Conservation (phyloP, 2,113 vertebrate genomes). For the Antechinus stuartii region DNA sequence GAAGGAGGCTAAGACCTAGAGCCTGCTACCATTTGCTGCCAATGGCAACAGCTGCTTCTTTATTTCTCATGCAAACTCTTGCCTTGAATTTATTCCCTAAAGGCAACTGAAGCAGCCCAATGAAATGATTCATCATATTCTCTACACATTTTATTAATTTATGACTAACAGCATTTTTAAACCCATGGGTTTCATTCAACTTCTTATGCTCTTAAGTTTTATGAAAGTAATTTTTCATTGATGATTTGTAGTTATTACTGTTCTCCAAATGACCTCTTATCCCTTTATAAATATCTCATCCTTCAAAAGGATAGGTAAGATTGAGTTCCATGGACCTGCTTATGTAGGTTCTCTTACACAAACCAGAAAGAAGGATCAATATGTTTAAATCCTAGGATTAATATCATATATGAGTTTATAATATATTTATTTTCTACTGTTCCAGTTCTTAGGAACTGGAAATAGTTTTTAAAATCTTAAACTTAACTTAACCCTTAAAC, state of each 20-base stretch:
- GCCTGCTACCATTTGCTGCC: not conserved
- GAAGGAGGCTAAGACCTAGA: conserved; percentile 17
- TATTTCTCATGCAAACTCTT: not conserved
- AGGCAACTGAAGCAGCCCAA: not conserved
- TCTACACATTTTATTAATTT: conserved; percentile 55
- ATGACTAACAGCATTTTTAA: conserved; percentile 35
- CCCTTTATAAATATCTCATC: conserved; percentile 4
- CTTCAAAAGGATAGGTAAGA: not conserved
- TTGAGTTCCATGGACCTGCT: not conserved
- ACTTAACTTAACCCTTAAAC: not conserved
- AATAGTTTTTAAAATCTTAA: not conserved
- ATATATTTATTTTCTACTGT: not conserved
- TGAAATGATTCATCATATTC: conserved; percentile 16
- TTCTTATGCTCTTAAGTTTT: conserved; percentile 39
- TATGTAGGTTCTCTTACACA: not conserved
- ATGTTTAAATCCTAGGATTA: not conserved
- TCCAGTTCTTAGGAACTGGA: not conserved
- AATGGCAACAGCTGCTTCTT: conserved; percentile 20
- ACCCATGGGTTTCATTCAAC: not conserved
- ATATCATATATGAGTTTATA: not conserved
- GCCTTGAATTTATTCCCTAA: conserved; percentile 37
- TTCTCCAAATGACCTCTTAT: not conserved
- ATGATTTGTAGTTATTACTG: not conserved
- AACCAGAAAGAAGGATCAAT: not conserved
- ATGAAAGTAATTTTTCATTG: not conserved